Base-by-base conservation (phyloP, 2,797 vertebrate genomes). In the Pagetopsis macropterus region DNA sequence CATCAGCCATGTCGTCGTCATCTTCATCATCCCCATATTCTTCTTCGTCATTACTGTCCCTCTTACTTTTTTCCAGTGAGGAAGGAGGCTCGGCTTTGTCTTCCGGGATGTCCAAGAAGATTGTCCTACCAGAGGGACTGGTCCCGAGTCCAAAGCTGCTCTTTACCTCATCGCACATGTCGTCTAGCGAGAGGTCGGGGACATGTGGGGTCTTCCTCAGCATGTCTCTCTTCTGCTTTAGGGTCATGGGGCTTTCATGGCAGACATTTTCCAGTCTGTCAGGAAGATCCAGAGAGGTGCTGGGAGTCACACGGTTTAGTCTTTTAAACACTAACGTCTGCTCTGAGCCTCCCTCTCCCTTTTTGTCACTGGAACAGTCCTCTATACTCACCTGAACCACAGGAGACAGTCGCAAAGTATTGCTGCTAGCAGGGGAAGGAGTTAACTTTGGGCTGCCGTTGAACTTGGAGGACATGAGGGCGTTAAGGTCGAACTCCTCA, bases 141-240 rank as follows among this genome's bases (percentile, higher is more conserved):
- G 92, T 87, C 61, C 85, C 75, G 12, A 51, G 70, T 72, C 75
- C 95, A 37, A 72, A 91, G 5, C 74, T 73, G 0, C 19, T 23
- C 73, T 68, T 94, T 27, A 82, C 78, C 19, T 95, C 95, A 5
- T 95, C 95, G 0, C n/a, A 93, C 88, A 0, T 82, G 19, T 98
- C 96, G 2, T 99, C 98, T 41, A 97, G 63, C 0, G 98, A 99
- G 65, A 91, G 90, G 87, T 97, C 96, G 0, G 97, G 94, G 65
- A 99, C 89, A 6, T 96, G 96, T 3, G 93, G 94, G 0, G 96
- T 95, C 91, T 99, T 99, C 87, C 94, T 96, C 45, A 99, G 94
- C 60, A 96, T 90, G 84, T 99, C 97, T 76, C 98, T 92, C 85
- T 99, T 99, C 76, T 99, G 97, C 71, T 98, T 98, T 12, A 99